Conservation (phyloP, 2,113 vertebrate species). For the Ranitomeya imitator region DNA sequence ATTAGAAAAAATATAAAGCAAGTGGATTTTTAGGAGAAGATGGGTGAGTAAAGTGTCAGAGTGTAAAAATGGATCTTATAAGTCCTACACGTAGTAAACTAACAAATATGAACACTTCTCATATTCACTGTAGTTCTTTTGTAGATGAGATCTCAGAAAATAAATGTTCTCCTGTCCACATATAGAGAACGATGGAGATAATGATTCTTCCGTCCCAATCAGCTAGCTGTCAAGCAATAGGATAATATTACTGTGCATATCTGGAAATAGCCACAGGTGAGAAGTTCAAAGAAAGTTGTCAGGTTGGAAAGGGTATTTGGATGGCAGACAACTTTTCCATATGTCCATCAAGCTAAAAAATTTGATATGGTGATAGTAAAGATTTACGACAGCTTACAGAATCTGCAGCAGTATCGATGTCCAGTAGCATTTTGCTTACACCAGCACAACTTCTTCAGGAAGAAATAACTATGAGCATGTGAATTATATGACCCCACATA, state of each 20-base stretch:
- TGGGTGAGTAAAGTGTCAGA: too few species aligned
- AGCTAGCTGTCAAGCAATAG: neutral
- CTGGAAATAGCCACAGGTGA: neutral
- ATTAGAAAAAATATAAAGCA: neutral
- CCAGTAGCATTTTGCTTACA: slow-evolving; percentile 16
- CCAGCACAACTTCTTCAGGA: slow-evolving; percentile 52
- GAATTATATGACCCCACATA: slow-evolving; percentile 56
- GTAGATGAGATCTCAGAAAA: neutral
- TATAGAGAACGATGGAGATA: neutral
- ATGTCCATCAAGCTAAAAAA: slow-evolving; percentile 36
- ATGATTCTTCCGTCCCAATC: neutral
- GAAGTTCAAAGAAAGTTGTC: slow-evolving; percentile 37
- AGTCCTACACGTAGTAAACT: too few species aligned
- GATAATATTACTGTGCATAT: slow-evolving; percentile 6
- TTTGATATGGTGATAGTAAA: slow-evolving; percentile 9
- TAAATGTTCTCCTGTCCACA: neutral
- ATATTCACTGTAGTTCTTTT: too few species aligned
- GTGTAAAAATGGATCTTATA: too few species aligned
- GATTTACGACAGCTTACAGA: slow-evolving; percentile 16
- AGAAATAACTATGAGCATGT: slow-evolving; percentile 55
- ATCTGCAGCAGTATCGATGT: neutral
- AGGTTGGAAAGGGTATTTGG: neutral
- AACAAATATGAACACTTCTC: too few species aligned
- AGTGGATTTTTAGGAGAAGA: neutral
- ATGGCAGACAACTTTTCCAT: neutral